Evolutionary conservation across 2,113 vertebrate species (phyloP).

Genomic region (Aviceda subcristata): DNA sequence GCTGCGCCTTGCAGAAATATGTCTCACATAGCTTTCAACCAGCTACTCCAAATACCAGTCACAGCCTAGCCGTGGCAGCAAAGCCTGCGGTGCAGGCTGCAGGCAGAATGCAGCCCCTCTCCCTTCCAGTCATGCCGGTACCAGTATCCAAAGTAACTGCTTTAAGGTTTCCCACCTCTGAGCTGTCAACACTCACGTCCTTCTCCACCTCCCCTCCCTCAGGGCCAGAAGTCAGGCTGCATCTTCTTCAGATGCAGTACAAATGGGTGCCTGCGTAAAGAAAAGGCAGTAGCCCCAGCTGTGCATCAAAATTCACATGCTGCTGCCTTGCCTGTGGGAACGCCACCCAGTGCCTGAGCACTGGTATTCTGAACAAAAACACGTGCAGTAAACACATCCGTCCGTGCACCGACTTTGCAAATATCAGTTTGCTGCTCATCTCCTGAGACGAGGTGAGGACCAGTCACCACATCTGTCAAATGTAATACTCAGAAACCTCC

Average conservation of each 20-base stretch:
- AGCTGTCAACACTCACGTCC: neutral
- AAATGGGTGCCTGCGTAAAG: neutral
- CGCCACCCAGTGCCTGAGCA: neutral
- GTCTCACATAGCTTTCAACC: neutral
- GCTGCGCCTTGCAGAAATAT: neutral
- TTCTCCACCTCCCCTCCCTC: neutral
- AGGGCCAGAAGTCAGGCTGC: neutral
- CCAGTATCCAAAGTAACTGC: neutral
- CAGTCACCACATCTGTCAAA: neutral
- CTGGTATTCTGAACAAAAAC: constrained; percentile 33
- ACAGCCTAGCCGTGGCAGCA: neutral
- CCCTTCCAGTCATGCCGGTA: neutral
- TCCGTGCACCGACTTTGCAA: fast-evolving
- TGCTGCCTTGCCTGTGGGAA: constrained; percentile 54
- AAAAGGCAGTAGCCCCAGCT: constrained; percentile 26
- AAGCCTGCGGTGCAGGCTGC: neutral
- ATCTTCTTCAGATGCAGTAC: neutral
- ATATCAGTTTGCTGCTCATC: neutral
- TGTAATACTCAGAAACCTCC: neutral
- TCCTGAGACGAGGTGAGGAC: neutral
- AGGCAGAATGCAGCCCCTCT: neutral
- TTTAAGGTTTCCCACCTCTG: neutral
- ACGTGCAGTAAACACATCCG: neutral
- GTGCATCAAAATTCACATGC: neutral
- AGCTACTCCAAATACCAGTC: neutral